phyloP scores from a whole-genome alignment of 2,113 vertebrate species.

The Ceyx cyanopectus region DNA sequence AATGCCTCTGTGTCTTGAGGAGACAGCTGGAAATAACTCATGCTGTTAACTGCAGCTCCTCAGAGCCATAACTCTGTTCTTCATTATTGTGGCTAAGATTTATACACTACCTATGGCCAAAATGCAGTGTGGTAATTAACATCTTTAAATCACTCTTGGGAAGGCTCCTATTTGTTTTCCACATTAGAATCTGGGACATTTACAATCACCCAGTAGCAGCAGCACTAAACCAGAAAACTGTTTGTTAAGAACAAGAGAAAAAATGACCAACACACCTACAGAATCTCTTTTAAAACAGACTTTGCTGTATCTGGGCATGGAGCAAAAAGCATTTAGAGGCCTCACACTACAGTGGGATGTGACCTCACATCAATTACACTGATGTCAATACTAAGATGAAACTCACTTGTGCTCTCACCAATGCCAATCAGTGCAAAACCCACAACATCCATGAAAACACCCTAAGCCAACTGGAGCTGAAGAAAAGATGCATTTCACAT shows the following conservation, averaged over 20 bases:
- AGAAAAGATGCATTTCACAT: not conserved
- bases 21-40: conserved; percentile 67
- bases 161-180: not conserved
- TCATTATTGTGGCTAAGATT: conserved; percentile 8
- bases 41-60: conserved; percentile 2
- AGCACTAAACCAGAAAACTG: not conserved
- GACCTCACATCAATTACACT: not conserved
- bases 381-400: not conserved
- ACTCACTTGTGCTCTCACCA: not conserved
- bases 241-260: not conserved
- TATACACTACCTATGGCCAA: not conserved
- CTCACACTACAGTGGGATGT: not conserved
- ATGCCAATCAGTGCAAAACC: not conserved
- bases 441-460: not conserved
- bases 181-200: not conserved
- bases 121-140: not conserved
- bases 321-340: conserved; percentile 3
- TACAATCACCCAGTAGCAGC: not conserved
- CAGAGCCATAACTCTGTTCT: not conserved
- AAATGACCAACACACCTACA: not conserved
- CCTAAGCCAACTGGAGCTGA: not conserved
- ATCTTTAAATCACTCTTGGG: not conserved
- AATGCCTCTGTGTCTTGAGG: conserved; percentile 48
- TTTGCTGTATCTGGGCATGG: not conserved
- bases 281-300: not conserved